Base-by-base conservation (phyloP, 2,113 vertebrate genomes). In the Calonectris borealis region DNA sequence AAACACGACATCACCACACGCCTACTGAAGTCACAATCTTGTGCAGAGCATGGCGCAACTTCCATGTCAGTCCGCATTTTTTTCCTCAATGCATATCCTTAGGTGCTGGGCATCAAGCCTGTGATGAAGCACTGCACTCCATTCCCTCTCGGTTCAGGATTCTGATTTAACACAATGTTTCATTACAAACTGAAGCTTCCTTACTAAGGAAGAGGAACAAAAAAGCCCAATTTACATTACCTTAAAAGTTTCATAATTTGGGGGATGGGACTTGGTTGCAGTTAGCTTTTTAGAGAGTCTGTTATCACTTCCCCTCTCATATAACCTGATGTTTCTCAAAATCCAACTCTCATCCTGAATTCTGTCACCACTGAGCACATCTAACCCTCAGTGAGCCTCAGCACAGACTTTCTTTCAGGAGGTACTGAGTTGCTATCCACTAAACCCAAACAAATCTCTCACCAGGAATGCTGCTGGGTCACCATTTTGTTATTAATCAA, bases 11-110 rank as follows among this genome's bases (percentile, higher is more conserved):
- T 25, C 31, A 60, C 11, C 14, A 58, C 27, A 68, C 25, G 25
- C n/a, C 20, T 78, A 20, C 18, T 57, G 57, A 80, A 89, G 36
- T 48, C 49, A 65, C 19, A 19, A 0, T 34, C n/a, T 64, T 40
- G 21, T 51, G 25, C 58, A 86, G 20, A 60, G 22, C 26, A 32
- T 8, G 48, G 22, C 57, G 21, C 19, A 77, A 26, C 16, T 60
- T 66, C 5, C 24, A 2, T 5, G 40, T 7, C 25, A 55, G 10
- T 7, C 25, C 24, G 13, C 1, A 1, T 9, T 44, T 73, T 71
- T 19, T 26, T 3, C 32, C n/a, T n/a, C 40, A 60, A 7, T 2
- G 20, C 3, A 11, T 14, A 8, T 64, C 51, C 27, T 77, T 36
- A 34, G 38, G 13, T 46, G 31, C 16, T 44, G 26, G 29, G 20